Evolutionary conservation across 2,113 vertebrate species (phyloP), one percentile per base, ranked within the genome.

Genomic region (Anguilla japonica): DNA sequence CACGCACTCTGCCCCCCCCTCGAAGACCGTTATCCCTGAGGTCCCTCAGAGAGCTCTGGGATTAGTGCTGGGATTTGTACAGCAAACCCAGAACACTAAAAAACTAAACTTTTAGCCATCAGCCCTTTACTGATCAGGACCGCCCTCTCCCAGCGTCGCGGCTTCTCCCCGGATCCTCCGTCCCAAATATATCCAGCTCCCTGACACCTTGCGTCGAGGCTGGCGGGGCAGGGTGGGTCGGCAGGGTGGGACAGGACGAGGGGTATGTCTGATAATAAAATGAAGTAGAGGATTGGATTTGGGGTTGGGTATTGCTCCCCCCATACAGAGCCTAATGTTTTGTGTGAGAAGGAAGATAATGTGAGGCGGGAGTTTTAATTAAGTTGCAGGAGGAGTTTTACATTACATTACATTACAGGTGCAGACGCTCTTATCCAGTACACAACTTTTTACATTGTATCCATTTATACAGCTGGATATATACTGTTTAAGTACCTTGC

Each of bases 341-440:
- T 87, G 79, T 56, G 60, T 79, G 34, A 83, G 34, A 84, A 79
- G 57, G 79, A 79, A 83, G 60, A 79, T 83, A 60, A 81, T 83
- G 60, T 57, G 50, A 81, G 60, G 41, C 1, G n/a, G 26, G 78
- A 85, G 56, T 88, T 82, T 88, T 85, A 85, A 85, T 60, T 82
- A 85, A 88, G 92, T 94, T 95, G 94, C 95, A 94, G 93, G 95
- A 92, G 91, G 94, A 94, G 94, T 93, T 88, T n/a, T n/a, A n/a
- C n/a, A n/a, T n/a, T n/a, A n/a, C n/a, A n/a, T n/a, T n/a, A n/a
- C n/a, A n/a, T n/a, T n/a, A n/a, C n/a, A n/a, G n/a, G n/a, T n/a
- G n/a, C n/a, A n/a, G n/a, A n/a, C n/a, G n/a, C n/a, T n/a, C n/a
- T n/a, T n/a, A n/a, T n/a, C n/a, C n/a, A n/a, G n/a, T n/a, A n/a